Conservation (phyloP, 1,140 invertebrate genomes). For the Caenorhabditis brenneri region DNA sequence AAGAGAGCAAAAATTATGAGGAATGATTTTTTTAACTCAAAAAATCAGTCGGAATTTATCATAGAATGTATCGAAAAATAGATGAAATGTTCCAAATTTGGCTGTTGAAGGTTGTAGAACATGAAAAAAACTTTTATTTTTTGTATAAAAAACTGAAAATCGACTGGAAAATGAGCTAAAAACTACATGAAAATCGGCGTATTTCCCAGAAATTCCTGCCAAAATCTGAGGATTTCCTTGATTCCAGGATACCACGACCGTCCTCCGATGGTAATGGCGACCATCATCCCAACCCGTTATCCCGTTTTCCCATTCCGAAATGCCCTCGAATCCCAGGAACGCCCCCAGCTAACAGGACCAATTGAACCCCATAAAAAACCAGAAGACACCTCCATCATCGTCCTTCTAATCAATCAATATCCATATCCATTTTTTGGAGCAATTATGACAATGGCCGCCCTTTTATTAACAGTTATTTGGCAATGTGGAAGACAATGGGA, state of each 20-base stretch:
- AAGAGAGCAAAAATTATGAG: no score
- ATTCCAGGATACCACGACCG: constrained; percentile 45
- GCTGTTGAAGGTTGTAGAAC: no score
- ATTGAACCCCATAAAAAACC: not conserved
- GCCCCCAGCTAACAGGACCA: not conserved
- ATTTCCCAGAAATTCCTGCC: no score
- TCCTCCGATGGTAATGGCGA: not conserved
- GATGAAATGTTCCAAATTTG: no score
- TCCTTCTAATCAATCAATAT: constrained; percentile 33
- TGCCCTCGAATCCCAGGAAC: not conserved
- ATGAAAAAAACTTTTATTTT: no score
- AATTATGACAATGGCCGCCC: constrained; percentile 60
- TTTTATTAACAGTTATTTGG: constrained; percentile 66
- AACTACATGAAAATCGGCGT: no score
- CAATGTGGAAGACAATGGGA: constrained; percentile 56
- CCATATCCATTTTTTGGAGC: constrained; percentile 47
- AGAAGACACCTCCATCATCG: not conserved
- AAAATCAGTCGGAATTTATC: no score
- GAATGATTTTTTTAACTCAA: no score
- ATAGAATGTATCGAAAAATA: no score
- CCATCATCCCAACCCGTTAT: constrained; percentile 42
- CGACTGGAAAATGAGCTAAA: no score
- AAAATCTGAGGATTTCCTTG: no score
- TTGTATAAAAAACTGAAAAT: no score
- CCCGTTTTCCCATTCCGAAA: not conserved